phyloP scores from a whole-genome alignment of 2,888 invertebrate genomes.

The Pseudanteris insignis region DNA sequence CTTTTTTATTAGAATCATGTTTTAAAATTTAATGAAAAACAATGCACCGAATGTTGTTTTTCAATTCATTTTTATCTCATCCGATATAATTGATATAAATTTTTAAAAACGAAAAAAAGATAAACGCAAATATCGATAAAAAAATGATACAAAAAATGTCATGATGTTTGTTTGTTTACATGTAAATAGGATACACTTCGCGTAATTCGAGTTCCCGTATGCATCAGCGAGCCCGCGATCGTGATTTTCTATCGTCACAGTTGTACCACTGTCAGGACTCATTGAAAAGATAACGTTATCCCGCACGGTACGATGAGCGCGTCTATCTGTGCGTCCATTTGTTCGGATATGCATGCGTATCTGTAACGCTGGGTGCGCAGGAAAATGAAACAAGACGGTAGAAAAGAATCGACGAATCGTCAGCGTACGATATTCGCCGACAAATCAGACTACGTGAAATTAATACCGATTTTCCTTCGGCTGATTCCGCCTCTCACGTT shows the following conservation, averaged over 20 bases:
- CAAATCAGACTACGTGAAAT: background rate
- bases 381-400: slow-evolving; percentile 27
- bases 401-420: slow-evolving; percentile 5
- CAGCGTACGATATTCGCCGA: too few relatives aligned
- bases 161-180: slow-evolving; percentile 29
- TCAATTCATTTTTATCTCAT: too few relatives aligned
- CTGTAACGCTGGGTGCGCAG: slow-evolving; percentile 17
- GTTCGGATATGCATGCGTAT: slow-evolving; percentile 32
- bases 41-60: too few relatives aligned
- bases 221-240: slow-evolving; percentile 27
- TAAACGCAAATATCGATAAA: slow-evolving; percentile 1
- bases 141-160: slow-evolving; percentile 1
- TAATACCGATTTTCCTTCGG: background rate
- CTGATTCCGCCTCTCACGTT: too few relatives aligned
- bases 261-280: slow-evolving; percentile 38
- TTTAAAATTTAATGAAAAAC: too few relatives aligned
- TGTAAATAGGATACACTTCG: slow-evolving; percentile 24
- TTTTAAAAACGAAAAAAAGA: too few relatives aligned
- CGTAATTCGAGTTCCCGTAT: slow-evolving; percentile 26
- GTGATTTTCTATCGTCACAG: slow-evolving; percentile 42
- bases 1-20: too few relatives aligned
- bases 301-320: slow-evolving; percentile 42
- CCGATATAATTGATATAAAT: too few relatives aligned
- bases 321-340: slow-evolving; percentile 43
- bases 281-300: slow-evolving; percentile 44